Conservation (phyloP, 2,113 vertebrate genomes). For the Spizaetus ornatus region DNA sequence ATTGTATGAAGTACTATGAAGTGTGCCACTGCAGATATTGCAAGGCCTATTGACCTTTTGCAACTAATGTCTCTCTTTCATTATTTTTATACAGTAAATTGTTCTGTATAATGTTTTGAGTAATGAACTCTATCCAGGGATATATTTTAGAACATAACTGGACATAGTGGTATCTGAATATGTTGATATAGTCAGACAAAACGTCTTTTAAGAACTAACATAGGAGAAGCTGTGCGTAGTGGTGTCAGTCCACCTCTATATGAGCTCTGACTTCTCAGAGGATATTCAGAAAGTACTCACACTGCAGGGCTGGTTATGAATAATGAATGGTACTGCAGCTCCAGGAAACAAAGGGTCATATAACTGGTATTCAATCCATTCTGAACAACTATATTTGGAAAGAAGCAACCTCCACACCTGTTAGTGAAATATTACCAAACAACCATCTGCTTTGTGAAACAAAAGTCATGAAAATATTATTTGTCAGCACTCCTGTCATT, state of each 20-base stretch:
- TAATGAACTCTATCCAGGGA: not conserved
- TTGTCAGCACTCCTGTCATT: not conserved
- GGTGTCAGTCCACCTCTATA: not conserved
- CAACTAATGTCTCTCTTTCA: not conserved
- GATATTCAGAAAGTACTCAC: not conserved
- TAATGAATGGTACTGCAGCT: not conserved
- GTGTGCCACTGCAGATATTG: not conserved
- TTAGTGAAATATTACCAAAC: not conserved
- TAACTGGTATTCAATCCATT: not conserved
- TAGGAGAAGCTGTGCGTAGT: not conserved
- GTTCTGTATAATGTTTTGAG: not conserved
- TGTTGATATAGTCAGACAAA: not conserved
- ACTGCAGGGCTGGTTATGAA: not conserved
- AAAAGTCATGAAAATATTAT: not conserved
- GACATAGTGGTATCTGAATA: not conserved
- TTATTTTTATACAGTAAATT: not conserved
- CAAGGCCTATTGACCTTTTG: not conserved
- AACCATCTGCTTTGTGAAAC: not conserved
- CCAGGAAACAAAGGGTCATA: not conserved
- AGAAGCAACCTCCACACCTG: not conserved
- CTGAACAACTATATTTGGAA: not conserved
- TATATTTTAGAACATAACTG: not conserved
- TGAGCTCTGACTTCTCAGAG: not conserved
- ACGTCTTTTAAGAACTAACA: not conserved
- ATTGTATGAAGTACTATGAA: not conserved